phyloP scores from a whole-genome alignment of 2,113 vertebrate genomes.

The Onychorhynchus coronatus region DNA sequence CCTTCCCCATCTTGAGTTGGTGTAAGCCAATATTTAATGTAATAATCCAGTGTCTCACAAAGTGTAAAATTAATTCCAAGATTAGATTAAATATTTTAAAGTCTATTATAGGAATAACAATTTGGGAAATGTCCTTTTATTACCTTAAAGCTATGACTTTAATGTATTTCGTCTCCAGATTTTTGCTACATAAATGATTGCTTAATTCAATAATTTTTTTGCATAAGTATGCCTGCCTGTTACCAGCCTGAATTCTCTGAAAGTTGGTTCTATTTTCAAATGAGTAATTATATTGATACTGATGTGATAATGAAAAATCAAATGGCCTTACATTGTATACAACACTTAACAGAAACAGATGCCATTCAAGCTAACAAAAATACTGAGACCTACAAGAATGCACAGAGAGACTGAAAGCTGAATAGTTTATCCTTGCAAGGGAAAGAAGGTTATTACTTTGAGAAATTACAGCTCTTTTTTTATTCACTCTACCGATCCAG shows the following conservation, averaged over 20 bases:
- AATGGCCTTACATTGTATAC: background rate
- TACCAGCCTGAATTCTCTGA: background rate
- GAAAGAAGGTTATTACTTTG: background rate
- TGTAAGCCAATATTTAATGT: background rate
- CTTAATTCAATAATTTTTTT: background rate
- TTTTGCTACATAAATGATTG: background rate
- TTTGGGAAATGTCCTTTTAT: background rate
- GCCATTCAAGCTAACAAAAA: background rate
- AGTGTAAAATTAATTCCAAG: background rate
- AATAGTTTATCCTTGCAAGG: background rate
- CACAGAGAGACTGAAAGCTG: background rate
- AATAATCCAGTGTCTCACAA: background rate
- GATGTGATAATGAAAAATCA: background rate
- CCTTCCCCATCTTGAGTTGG: background rate
- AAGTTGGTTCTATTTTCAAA: background rate
- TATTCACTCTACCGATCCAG: background rate
- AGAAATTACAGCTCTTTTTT: background rate
- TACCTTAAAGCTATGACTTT: background rate
- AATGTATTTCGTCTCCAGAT: background rate
- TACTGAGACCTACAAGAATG: background rate
- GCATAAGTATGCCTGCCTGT: background rate
- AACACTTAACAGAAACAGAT: background rate
- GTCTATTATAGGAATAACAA: background rate
- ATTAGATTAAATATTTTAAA: constrained; percentile 9
- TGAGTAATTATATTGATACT: background rate